These are phyloP conservation scores for Bagarius yarrelli DNA, from an alignment of 2,113 vertebrate genomes.

Conservation along the genomic window DNA sequence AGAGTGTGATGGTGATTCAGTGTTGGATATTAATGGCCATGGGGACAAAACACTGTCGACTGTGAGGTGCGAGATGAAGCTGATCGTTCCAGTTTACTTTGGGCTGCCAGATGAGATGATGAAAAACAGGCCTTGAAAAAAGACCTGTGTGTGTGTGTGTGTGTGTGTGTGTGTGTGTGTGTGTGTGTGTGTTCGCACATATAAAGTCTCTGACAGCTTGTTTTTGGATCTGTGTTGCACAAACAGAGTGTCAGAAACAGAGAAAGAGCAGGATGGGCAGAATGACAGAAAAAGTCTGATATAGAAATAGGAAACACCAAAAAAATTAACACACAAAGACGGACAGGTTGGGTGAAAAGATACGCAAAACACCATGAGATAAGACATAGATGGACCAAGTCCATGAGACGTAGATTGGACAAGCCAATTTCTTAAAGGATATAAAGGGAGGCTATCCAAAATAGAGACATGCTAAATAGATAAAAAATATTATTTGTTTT, in stretches of 20 bases:
- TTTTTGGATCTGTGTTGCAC: background rate
- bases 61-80: slow-evolving; percentile 23
- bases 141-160: slow-evolving; percentile 12
- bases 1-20: slow-evolving; percentile 30
- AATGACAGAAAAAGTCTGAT: background rate
- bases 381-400: background rate
- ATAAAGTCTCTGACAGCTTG: background rate
- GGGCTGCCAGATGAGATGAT: slow-evolving; percentile 37
- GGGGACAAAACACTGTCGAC: slow-evolving; percentile 13
- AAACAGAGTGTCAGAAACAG: background rate
- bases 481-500: background rate
- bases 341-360: background rate
- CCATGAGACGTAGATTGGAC: background rate
- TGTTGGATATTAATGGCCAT: slow-evolving; percentile 38
- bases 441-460: background rate
- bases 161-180: background rate
- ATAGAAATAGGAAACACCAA: background rate
- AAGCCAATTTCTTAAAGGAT: no score
- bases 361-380: background rate
- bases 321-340: background rate
- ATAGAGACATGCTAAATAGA: background rate
- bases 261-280: background rate
- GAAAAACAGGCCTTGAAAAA: slow-evolving; percentile 28
- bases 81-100: slow-evolving; percentile 33
- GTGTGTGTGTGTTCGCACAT: background rate